Percentiles rank a stretch among this genome's conserved stretches.
Conservation (phyloP, 2,113 vertebrate genomes). For the Danio rerio region GRCz12tu NC_133200.1:10170501-10171000, state of each 20-base stretch:
- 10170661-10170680: too few species aligned
- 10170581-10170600: too few species aligned
- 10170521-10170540: too few species aligned
- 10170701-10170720: background rate
- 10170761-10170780: slow-evolving; percentile 34
- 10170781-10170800: slow-evolving; percentile 35
- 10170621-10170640: too few species aligned
- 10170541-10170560: too few species aligned
- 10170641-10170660: too few species aligned
- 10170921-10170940: slow-evolving; percentile 56
- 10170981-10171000: slow-evolving; percentile 52
- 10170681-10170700: background rate
- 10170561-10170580: too few species aligned
- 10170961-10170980: slow-evolving; percentile 58
- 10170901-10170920: slow-evolving; percentile 5
- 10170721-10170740: background rate
- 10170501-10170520: too few species aligned
- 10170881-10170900: slow-evolving; percentile 35
- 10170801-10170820: slow-evolving; percentile 2
- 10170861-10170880: slow-evolving; percentile 12
- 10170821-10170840: background rate
- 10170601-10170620: too few species aligned
- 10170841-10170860: slow-evolving; percentile 25
- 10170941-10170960: slow-evolving; percentile 63
- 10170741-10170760: background rate